phyloP scores from a whole-genome alignment of 2,888 invertebrate genomes.

The Amphimallon solstitiale region DNA sequence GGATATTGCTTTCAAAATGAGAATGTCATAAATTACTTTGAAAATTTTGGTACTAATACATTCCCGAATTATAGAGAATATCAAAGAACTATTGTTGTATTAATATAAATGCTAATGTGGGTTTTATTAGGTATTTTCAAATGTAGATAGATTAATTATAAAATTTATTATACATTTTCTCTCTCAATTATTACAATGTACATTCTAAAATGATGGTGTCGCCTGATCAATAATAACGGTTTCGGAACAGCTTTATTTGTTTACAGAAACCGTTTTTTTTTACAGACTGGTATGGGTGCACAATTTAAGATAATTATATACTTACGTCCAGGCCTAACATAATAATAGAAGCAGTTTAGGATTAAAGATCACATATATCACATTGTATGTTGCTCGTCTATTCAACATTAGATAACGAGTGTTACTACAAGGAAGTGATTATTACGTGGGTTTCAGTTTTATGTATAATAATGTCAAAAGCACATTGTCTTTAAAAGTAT shows the following conservation, averaged over 20 bases:
- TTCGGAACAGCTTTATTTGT: constrained; percentile 28
- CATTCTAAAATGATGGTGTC: too few relatives aligned
- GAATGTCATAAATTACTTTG: background rate
- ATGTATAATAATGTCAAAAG: too few relatives aligned
- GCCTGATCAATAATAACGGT: background rate
- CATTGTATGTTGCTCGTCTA: background rate
- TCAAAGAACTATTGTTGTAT: constrained; percentile 1
- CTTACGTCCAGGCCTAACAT: constrained; percentile 3
- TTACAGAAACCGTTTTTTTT: constrained; percentile 12
- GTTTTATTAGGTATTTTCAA: background rate
- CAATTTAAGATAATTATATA: constrained; percentile 24
- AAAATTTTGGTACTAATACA: background rate
- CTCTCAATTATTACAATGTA: background rate
- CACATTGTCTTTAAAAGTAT: too few relatives aligned
- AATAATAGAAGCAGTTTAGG: constrained; percentile 19
- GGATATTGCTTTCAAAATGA: background rate
- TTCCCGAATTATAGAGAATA: background rate
- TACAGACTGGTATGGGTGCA: background rate
- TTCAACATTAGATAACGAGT: constrained; percentile 11
- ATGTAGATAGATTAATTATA: background rate
- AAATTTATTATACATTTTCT: constrained; percentile 7
- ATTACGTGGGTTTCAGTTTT: too few relatives aligned
- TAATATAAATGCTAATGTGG: constrained; percentile 3
- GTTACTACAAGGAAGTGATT: background rate
- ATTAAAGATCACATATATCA: constrained; percentile 17